phyloP scores from a whole-genome alignment of 2,888 invertebrate species.

The Acanthoscelides obtectus region DNA sequence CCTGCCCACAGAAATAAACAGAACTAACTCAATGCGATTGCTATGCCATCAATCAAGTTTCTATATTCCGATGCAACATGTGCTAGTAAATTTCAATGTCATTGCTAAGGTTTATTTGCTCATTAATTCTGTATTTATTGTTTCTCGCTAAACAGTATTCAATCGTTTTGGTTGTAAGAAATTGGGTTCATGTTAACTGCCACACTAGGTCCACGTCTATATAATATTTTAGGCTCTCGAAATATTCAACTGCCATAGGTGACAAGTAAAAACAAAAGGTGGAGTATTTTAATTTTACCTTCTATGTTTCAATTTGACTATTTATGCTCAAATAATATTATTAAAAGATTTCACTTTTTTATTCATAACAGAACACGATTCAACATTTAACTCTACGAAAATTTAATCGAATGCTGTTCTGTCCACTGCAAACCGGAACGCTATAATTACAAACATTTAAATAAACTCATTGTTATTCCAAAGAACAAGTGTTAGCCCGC shows the following conservation, averaged over 20 bases:
- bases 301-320: too few species aligned
- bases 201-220: too few species aligned
- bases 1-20: neutral
- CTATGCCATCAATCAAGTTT: neutral
- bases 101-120: neutral
- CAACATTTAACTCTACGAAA: neutral
- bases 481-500: neutral
- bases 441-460: neutral
- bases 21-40: too few species aligned
- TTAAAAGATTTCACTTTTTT: too few species aligned
- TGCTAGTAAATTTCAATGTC: neutral
- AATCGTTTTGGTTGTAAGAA: too few species aligned
- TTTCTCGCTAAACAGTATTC: too few species aligned
- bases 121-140: neutral
- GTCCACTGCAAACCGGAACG: neutral
- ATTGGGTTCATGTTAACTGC: too few species aligned
- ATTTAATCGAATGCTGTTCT: neutral
- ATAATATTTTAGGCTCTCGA: too few species aligned
- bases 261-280: too few species aligned
- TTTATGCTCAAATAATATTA: too few species aligned
- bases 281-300: too few species aligned
- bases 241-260: too few species aligned
- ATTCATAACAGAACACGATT: neutral
- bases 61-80: neutral
- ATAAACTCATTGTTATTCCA: neutral